Evolutionary conservation across 1,140 invertebrate species (phyloP).

Genomic region (Drosophila orena): DNA sequence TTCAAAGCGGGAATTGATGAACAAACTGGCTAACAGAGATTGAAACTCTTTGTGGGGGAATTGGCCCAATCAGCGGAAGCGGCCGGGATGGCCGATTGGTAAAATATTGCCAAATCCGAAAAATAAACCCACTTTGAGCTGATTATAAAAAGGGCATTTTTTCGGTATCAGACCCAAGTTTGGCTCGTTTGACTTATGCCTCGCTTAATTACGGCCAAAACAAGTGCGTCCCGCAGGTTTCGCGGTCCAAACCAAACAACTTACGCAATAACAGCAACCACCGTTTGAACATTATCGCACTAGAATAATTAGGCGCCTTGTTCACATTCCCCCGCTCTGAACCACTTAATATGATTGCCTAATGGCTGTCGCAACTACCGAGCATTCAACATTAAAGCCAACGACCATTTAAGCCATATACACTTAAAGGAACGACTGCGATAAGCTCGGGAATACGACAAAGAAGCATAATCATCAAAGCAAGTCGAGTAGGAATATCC

Average conservation of each 20-base stretch:
- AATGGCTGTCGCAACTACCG: slow-evolving; percentile 29
- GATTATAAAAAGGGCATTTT: slow-evolving; percentile 16
- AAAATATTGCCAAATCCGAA: slow-evolving; percentile 7
- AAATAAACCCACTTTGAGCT: background rate
- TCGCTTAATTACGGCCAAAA: slow-evolving; percentile 16
- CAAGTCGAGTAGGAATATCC: background rate
- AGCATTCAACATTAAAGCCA: slow-evolving; percentile 21
- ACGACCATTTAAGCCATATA: slow-evolving; percentile 47
- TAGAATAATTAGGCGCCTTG: slow-evolving; percentile 35
- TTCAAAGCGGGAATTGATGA: slow-evolving; percentile 43
- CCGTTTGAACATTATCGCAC: slow-evolving; percentile 33
- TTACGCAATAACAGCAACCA: slow-evolving; percentile 1
- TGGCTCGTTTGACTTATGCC: background rate
- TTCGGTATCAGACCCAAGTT: background rate
- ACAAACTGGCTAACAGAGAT: slow-evolving; percentile 45
- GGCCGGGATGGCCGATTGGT: background rate
- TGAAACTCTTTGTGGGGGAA: slow-evolving; percentile 11
- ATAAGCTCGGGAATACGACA: slow-evolving; percentile 32
- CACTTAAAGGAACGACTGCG: slow-evolving; percentile 29
- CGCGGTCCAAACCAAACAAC: background rate
- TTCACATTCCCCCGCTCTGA: slow-evolving; percentile 6
- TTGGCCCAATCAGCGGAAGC: slow-evolving; percentile 19
- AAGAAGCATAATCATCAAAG: slow-evolving; percentile 29
- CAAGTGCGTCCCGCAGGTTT: background rate
- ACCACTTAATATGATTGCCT: slow-evolving; percentile 68